These are phyloP conservation scores for Eristalis pertinax DNA, from an alignment of 2,888 invertebrate species.

Conservation along the genomic window DNA sequence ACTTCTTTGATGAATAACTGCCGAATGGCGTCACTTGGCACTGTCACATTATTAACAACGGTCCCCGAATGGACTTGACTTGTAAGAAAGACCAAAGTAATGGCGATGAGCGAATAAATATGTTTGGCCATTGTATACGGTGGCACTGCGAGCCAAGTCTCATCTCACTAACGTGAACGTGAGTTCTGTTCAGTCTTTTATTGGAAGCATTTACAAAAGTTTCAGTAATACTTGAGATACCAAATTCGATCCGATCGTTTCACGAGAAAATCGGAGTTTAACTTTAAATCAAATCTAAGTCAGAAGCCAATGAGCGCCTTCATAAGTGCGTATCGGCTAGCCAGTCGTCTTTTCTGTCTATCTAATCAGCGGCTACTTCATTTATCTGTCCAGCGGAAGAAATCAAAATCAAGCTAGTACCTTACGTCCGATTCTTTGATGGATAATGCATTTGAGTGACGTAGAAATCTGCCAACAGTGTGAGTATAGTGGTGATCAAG, in stretches of 20 bases:
- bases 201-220: not conserved
- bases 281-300: not conserved
- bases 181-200: not conserved
- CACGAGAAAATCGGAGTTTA: no score
- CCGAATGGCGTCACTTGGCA: constrained; percentile 37
- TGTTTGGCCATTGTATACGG: not conserved
- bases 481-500: no score
- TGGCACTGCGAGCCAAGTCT: not conserved
- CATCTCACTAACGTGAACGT: not conserved
- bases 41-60: constrained; percentile 41
- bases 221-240: not conserved
- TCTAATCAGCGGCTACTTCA: no score
- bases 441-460: no score
- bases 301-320: not conserved
- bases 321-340: not conserved
- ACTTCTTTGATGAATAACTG: constrained; percentile 32
- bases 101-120: not conserved
- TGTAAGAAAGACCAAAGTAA: constrained; percentile 1
- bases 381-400: not conserved
- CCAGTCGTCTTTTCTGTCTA: not conserved
- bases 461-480: no score
- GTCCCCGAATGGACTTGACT: not conserved
- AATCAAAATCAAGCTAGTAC: not conserved
- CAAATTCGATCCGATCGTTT: not conserved
- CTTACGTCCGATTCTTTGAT: not conserved